A percentile compares a stretch with the other conserved stretches of the same genome.
Conservation (phyloP, 1,140 invertebrate species). For the Conus ventricosus region DNA sequence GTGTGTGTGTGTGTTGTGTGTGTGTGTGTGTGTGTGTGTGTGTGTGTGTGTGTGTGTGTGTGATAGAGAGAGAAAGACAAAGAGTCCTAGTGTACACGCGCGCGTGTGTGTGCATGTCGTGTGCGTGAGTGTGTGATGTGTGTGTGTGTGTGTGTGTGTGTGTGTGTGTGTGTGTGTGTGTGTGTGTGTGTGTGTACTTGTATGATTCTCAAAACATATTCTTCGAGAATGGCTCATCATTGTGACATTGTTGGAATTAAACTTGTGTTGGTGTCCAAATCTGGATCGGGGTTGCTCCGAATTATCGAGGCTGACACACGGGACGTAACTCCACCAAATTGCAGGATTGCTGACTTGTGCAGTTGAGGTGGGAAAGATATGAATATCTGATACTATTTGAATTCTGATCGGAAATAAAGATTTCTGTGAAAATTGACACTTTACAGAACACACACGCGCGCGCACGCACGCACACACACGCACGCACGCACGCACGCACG, state of each 20-base stretch:
- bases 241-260: neutral
- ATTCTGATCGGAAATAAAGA: neutral
- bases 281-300: neutral
- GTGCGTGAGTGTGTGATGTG: no score
- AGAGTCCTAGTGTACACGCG: no score
- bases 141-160: neutral
- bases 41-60: no score
- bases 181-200: neutral
- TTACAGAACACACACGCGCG: neutral
- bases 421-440: neutral
- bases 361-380: neutral
- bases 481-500: no score
- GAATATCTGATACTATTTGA: neutral
- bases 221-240: neutral
- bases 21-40: no score
- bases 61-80: no score
- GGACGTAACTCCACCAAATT: no score
- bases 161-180: conserved; percentile 20
- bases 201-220: neutral
- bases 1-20: no score
- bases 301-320: neutral
- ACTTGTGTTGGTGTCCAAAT: neutral
- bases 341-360: no score
- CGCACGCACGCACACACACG: no score
- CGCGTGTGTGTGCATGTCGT: no score